Percentiles rank a stretch among this genome's conserved stretches.
phyloP scores from a whole-genome alignment of 1,140 invertebrate species.

The Heliconius nattereri region DNA sequence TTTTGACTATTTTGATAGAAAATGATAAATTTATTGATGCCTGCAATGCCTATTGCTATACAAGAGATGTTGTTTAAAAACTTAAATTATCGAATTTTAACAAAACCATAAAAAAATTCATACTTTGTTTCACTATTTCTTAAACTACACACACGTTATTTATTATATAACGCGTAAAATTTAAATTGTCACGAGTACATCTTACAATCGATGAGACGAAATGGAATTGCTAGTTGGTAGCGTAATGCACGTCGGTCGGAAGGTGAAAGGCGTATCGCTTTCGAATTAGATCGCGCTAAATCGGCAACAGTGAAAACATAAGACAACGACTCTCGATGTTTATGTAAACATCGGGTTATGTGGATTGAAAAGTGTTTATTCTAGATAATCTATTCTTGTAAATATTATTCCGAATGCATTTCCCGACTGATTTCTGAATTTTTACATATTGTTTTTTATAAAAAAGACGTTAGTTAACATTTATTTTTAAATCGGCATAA shows the following conservation, averaged over 20 bases:
- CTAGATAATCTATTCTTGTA: neutral
- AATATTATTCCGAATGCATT: neutral
- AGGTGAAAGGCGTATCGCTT: slow-evolving; percentile 77
- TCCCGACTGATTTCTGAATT: neutral
- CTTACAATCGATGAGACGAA: neutral
- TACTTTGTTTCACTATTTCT: no score
- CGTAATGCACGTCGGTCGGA: slow-evolving; percentile 41
- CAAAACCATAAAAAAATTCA: no score
- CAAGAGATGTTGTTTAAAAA: neutral
- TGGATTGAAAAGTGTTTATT: slow-evolving; percentile 20
- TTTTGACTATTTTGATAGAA: neutral
- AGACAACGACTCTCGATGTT: slow-evolving; percentile 52
- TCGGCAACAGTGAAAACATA: slow-evolving; percentile 45
- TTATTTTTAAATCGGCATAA: no score
- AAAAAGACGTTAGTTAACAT: no score
- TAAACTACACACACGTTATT: neutral
- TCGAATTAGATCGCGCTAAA: slow-evolving; percentile 66
- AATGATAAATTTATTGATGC: neutral
- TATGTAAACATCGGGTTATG: slow-evolving; percentile 37
- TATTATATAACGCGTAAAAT: slow-evolving; percentile 25
- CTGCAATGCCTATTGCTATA: neutral
- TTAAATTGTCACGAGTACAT: slow-evolving; percentile 18
- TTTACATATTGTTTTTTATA: no score
- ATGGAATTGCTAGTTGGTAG: slow-evolving; percentile 26
- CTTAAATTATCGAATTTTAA: no score